These are phyloP conservation scores for Cydia strobilella DNA, from an alignment of 1,140 invertebrate genomes.

Conservation along the genomic window DNA sequence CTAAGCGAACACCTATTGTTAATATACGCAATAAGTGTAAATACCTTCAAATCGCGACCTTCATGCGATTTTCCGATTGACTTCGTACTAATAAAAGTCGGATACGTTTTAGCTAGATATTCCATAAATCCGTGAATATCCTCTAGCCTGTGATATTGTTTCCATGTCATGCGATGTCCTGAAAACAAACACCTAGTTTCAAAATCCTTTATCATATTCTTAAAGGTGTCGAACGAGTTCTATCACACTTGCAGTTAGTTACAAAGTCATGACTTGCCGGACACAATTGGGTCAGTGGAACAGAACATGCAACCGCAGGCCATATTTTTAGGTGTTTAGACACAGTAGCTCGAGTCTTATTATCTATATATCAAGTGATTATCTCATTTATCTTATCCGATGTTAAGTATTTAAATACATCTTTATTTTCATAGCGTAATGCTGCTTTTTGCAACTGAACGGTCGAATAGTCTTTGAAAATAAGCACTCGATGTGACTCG, in stretches of 20 bases:
- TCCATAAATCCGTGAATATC: slow-evolving; percentile 89
- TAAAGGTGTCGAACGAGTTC: neutral
- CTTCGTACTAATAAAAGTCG: slow-evolving; percentile 84
- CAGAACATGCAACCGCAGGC: slow-evolving; percentile 23
- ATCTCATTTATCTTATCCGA: slow-evolving; percentile 8
- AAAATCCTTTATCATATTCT: neutral
- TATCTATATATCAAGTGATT: slow-evolving; percentile 9
- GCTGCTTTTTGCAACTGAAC: neutral
- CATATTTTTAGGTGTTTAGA: slow-evolving; percentile 7
- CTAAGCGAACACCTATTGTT: neutral
- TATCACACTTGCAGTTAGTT: slow-evolving; percentile 29
- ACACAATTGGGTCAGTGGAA: slow-evolving; percentile 24
- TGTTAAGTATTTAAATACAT: neutral
- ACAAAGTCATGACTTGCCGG: slow-evolving; percentile 23
- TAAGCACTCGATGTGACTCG: slow-evolving; percentile 23
- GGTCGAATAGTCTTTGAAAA: neutral
- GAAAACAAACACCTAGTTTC: slow-evolving; percentile 39
- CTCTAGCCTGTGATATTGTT: slow-evolving; percentile 86
- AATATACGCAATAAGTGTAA: neutral
- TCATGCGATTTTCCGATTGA: slow-evolving; percentile 89
- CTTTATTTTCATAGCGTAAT: neutral
- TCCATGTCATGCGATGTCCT: slow-evolving; percentile 92
- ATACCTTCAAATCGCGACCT: slow-evolving; percentile 85
- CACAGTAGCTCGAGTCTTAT: slow-evolving; percentile 18
- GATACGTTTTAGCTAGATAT: slow-evolving; percentile 87